A percentile compares a stretch with the other conserved stretches of the same genome.
Conservation (phyloP, 2,888 invertebrate genomes). For the Pachycephus smyrnensis region DNA sequence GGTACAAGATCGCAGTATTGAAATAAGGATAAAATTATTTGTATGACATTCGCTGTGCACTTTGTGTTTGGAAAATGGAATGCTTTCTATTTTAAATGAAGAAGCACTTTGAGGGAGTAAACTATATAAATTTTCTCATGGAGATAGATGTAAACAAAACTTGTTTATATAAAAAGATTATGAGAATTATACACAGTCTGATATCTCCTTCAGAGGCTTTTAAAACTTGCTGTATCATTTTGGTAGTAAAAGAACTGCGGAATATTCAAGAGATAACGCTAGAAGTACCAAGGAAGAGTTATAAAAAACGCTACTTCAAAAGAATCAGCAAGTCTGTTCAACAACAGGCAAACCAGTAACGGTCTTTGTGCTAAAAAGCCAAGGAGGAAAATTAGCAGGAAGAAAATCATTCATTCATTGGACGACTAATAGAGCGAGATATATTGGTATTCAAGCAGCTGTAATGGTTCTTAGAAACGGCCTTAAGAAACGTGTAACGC, state of each 20-base stretch:
- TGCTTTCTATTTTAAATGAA: neutral
- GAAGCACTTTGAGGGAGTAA: neutral
- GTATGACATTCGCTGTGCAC: neutral
- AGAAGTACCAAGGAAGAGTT: neutral
- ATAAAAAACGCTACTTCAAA: neutral
- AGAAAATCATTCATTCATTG: neutral
- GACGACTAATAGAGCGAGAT: neutral
- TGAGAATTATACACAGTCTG: neutral
- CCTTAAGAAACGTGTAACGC: neutral
- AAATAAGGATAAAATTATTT: neutral
- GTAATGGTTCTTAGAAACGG: neutral
- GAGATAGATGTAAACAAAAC: neutral
- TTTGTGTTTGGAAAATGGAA: neutral
- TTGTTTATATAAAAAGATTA: neutral
- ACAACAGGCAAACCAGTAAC: neutral
- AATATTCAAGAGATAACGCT: neutral
- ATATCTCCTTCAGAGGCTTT: neutral
- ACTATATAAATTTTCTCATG: neutral
- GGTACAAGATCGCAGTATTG: neutral
- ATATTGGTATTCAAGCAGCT: neutral
- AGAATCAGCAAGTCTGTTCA: neutral
- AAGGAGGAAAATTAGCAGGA: neutral
- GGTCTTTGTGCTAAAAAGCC: neutral
- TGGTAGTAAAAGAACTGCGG: neutral
- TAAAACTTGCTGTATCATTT: neutral